Percentiles rank a stretch among this genome's conserved stretches.
Evolutionary conservation across 2,888 invertebrate species (phyloP).

Genomic region (Mythimna ferrago): DNA sequence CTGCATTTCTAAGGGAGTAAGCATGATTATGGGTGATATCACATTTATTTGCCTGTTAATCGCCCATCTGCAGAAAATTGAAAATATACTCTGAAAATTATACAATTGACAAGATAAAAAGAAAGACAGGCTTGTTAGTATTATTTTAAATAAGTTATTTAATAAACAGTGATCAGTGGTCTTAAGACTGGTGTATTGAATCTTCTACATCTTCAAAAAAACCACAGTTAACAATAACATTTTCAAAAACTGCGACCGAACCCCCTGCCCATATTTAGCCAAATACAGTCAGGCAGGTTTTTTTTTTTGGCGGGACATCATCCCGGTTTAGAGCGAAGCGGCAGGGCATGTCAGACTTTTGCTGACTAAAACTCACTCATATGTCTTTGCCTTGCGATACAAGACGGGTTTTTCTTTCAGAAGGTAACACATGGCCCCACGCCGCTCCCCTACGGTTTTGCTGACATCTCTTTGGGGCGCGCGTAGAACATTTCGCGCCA

Average conservation of each 20-base stretch:
- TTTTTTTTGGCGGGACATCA: too few species aligned
- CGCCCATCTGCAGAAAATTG: conserved; percentile 40
- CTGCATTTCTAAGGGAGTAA: conserved; percentile 50
- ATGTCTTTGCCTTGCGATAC: too few species aligned
- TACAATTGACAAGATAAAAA: conserved; percentile 19
- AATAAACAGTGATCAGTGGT: background rate
- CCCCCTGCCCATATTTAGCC: background rate
- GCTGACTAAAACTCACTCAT: too few species aligned
- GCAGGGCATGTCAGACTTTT: too few species aligned
- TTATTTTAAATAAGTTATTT: conserved; percentile 1
- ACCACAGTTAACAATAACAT: background rate
- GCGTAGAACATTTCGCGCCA: too few species aligned
- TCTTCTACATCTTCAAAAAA: background rate
- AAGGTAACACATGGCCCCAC: too few species aligned
- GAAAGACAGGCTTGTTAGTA: conserved; percentile 1
- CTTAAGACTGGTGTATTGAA: background rate
- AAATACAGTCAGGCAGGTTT: background rate
- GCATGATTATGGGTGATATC: conserved; percentile 23
- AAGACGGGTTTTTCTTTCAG: too few species aligned
- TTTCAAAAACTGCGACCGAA: background rate
- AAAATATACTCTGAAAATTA: conserved; percentile 43
- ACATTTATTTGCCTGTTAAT: conserved; percentile 26
- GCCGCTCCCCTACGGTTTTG: too few species aligned
- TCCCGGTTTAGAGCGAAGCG: too few species aligned
- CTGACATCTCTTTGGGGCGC: too few species aligned